Evolutionary conservation across 64 coral and sea anemone species (phyloP), one percentile per base, ranked within the genome.

Genomic region (Stylophora pistillata): DNA sequence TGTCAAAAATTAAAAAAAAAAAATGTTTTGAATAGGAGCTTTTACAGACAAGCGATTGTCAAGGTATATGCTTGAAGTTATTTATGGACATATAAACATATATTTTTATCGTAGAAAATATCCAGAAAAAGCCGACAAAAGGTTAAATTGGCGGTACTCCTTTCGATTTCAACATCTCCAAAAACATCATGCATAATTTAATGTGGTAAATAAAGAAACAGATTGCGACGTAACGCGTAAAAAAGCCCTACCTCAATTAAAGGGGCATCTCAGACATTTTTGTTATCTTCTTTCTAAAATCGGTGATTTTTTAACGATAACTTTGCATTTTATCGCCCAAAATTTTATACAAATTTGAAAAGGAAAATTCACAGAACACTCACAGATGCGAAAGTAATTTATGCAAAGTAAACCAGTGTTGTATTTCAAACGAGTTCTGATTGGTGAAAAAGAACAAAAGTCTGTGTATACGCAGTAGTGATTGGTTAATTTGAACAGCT

Each of bases 401-500:
- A 84, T 84, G 80, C 80, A 84, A 84, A 54, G 61, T 27, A 70
- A 82, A 34, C 80, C 37, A 74, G 59, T 69, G 71, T 87, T 31
- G 26, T 33, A 86, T 86, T 94, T 90, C 73, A 28, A 80, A 5
- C 2, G 25, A 68, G 25, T 57, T 90, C 29, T 86, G 75, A 96
- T 96, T 96, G 95, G 95, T 28, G 20, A 21, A 59, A 66, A 79
- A 70, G 20, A 90, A 79, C 71, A 85, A 58, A 52, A 10, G 29
- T 84, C 86, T 73, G 73, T 85, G n/a, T 78, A 70, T 71, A 4
- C 23, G 14, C 2, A 3, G 0, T 32, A 65, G 4, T 90, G 82
- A 96, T 96, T 96, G 87, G 95, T 32, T 96, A 21, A 16, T 56
- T 53, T 26, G 75, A 87, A 87, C 91, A 87, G 91, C 60, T 53